Evolutionary conservation across 2,888 invertebrate genomes (phyloP).

Genomic region (Rhingia campestris): DNA sequence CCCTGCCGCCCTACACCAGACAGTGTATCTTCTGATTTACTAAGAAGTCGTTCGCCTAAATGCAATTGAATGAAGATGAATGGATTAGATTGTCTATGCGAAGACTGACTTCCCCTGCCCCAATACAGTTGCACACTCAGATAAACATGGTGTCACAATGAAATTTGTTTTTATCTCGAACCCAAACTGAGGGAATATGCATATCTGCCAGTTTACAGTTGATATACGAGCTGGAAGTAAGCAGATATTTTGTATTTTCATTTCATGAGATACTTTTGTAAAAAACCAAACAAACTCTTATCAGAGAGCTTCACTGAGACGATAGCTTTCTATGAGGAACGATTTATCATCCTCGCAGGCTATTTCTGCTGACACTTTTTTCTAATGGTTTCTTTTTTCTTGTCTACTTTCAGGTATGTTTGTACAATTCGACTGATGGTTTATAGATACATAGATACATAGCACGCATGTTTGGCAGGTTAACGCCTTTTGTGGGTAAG

Average conservation of each 20-base stretch:
- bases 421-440: slow-evolving; percentile 34
- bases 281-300: slow-evolving; percentile 26
- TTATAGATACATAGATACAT: slow-evolving; percentile 41
- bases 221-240: slow-evolving; percentile 34
- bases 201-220: slow-evolving; percentile 32
- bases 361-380: slow-evolving; percentile 36
- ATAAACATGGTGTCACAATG: slow-evolving; percentile 1
- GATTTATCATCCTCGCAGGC: slow-evolving; percentile 59
- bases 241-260: slow-evolving; percentile 8
- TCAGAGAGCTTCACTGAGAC: slow-evolving; percentile 33
- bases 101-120: not conserved
- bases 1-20: not conserved
- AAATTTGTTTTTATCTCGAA: not conserved
- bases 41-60: slow-evolving; percentile 11
- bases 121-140: not conserved
- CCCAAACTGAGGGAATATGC: slow-evolving; percentile 21
- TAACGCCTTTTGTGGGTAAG: slow-evolving; percentile 49
- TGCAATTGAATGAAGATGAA: slow-evolving; percentile 46
- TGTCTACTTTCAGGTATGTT: slow-evolving; percentile 64
- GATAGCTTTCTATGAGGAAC: slow-evolving; percentile 5
- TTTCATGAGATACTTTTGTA: not conserved
- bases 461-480: not conserved
- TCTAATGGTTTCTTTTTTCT: slow-evolving; percentile 37
- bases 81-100: slow-evolving; percentile 15
- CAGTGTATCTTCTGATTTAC: slow-evolving; percentile 28